Evolutionary conservation across 2,113 vertebrate species (phyloP).

Genomic region (Trogon surrucura): DNA sequence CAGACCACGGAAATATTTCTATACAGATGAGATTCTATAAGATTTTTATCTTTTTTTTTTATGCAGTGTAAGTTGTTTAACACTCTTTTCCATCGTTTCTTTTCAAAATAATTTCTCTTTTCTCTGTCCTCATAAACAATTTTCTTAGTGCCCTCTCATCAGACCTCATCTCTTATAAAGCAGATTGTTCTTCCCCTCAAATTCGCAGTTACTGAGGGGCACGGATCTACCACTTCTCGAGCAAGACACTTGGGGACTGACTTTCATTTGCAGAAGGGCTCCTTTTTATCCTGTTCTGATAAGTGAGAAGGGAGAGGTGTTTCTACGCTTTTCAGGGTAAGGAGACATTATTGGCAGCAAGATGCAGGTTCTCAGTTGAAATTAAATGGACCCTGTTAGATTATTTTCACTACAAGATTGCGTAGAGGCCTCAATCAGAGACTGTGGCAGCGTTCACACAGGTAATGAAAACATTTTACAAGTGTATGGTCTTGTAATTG

Average conservation of each 20-base stretch:
- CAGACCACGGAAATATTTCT: background rate
- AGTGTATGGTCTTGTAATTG: background rate
- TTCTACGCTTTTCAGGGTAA: background rate
- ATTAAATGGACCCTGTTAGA: background rate
- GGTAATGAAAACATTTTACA: conserved; percentile 5
- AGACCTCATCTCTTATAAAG: background rate
- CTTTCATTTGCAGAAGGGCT: background rate
- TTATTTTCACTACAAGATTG: background rate
- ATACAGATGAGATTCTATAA: background rate
- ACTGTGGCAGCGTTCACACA: fast-evolving
- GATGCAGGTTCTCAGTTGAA: background rate
- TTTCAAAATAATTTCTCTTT: background rate
- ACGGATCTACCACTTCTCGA: background rate
- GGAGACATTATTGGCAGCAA: background rate
- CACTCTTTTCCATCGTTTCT: background rate
- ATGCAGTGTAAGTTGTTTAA: background rate
- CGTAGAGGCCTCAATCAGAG: background rate
- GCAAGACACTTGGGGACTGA: background rate
- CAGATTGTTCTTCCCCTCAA: background rate
- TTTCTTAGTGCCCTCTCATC: background rate
- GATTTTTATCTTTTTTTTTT: background rate
- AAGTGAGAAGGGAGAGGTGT: background rate
- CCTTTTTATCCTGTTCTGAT: background rate
- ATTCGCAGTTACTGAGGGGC: background rate
- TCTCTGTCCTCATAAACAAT: background rate